Conservation (phyloP, 2,888 invertebrate species). For the Spilosoma lubricipeda region DNA sequence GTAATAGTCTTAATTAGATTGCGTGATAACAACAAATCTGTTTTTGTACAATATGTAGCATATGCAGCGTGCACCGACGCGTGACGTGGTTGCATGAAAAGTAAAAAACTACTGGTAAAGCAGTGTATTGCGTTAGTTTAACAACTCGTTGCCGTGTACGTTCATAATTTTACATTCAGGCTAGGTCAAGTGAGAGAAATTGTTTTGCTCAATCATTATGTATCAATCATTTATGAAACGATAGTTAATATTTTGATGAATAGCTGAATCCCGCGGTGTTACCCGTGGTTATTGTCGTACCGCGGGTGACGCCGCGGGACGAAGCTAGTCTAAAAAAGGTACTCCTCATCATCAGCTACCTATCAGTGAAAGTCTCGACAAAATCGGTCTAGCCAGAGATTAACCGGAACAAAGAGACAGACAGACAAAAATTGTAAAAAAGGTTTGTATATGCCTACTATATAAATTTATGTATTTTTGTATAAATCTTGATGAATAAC, state of each 20-base stretch:
- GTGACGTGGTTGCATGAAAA: slow-evolving; percentile 52
- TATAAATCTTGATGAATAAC: not conserved
- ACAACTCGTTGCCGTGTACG: slow-evolving; percentile 49
- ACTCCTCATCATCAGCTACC: too few species aligned
- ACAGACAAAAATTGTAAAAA: too few species aligned
- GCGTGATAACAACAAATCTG: slow-evolving; percentile 39
- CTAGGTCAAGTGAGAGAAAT: slow-evolving; percentile 68
- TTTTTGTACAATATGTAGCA: slow-evolving; percentile 44
- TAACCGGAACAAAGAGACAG: too few species aligned
- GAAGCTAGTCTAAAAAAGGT: too few species aligned
- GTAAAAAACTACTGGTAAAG: slow-evolving; percentile 56
- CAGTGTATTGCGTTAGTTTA: slow-evolving; percentile 45
- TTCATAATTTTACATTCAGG: slow-evolving; percentile 59
- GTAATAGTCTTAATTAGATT: slow-evolving; percentile 21
- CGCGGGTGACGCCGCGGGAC: too few species aligned
- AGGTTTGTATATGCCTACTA: too few species aligned
- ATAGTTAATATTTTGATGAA: not conserved
- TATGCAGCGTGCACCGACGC: slow-evolving; percentile 45
- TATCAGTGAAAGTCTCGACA: too few species aligned
- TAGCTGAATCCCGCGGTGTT: too few species aligned
- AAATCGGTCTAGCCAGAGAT: too few species aligned
- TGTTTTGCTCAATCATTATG: slow-evolving; percentile 50
- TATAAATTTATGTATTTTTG: too few species aligned
- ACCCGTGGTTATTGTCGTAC: too few species aligned
- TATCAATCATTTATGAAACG: not conserved